phyloP scores from a whole-genome alignment of 2,888 invertebrate species.

The Embidobia sp. region DNA sequence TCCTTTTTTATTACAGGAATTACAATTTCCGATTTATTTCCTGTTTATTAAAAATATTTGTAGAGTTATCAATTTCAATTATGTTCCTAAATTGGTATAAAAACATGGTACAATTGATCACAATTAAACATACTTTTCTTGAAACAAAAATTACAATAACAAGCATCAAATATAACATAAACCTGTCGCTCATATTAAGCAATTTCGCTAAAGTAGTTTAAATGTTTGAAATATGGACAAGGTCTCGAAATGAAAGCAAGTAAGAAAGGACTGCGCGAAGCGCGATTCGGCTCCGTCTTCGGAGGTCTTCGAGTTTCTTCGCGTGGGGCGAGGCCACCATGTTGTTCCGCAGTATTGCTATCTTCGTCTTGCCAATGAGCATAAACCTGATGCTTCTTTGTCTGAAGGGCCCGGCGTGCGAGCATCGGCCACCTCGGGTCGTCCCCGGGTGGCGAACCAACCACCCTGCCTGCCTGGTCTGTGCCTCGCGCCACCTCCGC shows the following conservation, averaged over 20 bases:
- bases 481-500: conserved; percentile 68
- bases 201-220: conserved; percentile 25
- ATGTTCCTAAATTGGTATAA: too few relatives aligned
- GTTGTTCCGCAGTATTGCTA: conserved; percentile 71
- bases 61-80: too few relatives aligned
- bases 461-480: conserved; percentile 77
- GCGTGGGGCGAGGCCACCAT: conserved; percentile 81
- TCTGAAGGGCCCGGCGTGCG: conserved; percentile 72
- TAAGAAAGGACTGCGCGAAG: conserved; percentile 29
- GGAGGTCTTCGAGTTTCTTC: conserved; percentile 81
- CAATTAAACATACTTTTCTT: too few relatives aligned
- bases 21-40: too few relatives aligned
- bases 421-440: conserved; percentile 79
- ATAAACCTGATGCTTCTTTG: conserved; percentile 35
- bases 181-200: too few relatives aligned
- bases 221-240: conserved; percentile 33
- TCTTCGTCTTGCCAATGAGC: conserved; percentile 62
- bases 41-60: too few relatives aligned
- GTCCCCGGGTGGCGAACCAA: conserved; percentile 79
- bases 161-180: too few relatives aligned
- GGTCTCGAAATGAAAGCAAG: conserved; percentile 51
- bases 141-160: too few relatives aligned
- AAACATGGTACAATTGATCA: too few relatives aligned
- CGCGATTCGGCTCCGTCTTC: conserved; percentile 69
- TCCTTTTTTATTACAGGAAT: too few relatives aligned